These are phyloP conservation scores for Nothocercus nigrocapillus DNA, from an alignment of 2,113 vertebrate species.

Conservation along the genomic window DNA sequence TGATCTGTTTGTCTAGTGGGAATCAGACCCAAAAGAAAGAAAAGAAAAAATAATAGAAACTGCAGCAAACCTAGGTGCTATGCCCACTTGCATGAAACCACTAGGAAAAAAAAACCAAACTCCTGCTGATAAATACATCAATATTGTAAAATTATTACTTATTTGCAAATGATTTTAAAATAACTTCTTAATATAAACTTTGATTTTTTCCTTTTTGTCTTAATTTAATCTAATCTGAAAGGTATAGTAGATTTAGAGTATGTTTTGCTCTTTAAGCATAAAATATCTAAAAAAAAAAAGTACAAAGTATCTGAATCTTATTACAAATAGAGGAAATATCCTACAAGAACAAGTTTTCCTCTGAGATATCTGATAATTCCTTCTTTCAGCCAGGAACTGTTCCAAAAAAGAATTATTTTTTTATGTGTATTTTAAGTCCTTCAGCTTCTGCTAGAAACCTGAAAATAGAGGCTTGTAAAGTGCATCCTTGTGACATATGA, in stretches of 20 bases:
- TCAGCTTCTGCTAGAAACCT: constrained; percentile 41
- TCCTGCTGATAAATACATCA: neutral
- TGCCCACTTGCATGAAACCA: neutral
- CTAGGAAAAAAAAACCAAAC: neutral
- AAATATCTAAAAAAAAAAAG: neutral
- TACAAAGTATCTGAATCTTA: neutral
- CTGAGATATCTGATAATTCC: constrained; percentile 12
- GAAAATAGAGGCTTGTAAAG: constrained; percentile 24
- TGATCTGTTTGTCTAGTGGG: neutral
- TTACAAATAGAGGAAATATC: neutral
- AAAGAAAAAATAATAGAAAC: too few species aligned
- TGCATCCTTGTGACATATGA: constrained; percentile 22
- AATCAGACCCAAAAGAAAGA: too few species aligned
- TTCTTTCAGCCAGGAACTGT: neutral
- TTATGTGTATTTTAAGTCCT: neutral
- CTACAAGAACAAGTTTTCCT: neutral
- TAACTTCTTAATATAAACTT: neutral
- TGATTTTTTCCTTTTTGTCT: neutral
- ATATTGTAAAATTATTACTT: neutral
- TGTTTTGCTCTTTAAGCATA: neutral
- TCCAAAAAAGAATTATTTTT: constrained; percentile 5
- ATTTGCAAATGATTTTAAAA: neutral
- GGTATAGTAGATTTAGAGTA: neutral
- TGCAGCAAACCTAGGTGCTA: neutral
- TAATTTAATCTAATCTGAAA: neutral